phyloP scores from a whole-genome alignment of 2,888 invertebrate genomes.

The Oscheius sp. region DNA sequence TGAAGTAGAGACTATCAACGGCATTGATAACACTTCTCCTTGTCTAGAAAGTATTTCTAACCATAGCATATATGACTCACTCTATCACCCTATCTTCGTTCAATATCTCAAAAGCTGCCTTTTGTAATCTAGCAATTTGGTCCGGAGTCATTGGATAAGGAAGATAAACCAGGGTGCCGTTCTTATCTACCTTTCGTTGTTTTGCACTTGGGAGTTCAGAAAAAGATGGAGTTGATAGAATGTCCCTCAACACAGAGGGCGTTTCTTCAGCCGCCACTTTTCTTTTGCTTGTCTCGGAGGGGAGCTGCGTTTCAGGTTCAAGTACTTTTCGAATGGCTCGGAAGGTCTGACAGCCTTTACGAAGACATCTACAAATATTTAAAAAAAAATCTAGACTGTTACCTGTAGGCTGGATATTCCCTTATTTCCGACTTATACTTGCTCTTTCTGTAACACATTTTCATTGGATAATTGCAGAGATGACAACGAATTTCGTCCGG shows the following conservation, averaged over 20 bases:
- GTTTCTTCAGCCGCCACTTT: neutral
- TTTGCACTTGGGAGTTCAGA: too few relatives aligned
- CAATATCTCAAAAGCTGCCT: slow-evolving; percentile 11
- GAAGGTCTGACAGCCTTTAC: slow-evolving; percentile 53
- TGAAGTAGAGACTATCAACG: neutral
- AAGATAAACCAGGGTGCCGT: slow-evolving; percentile 25
- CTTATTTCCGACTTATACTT: slow-evolving; percentile 39
- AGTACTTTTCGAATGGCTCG: slow-evolving; percentile 47
- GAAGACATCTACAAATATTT: slow-evolving; percentile 32
- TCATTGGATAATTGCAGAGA: slow-evolving; percentile 45
- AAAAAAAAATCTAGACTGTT: neutral
- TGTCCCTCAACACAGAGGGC: neutral
- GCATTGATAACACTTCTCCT: neutral
- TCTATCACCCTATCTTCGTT: neutral
- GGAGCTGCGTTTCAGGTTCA: neutral
- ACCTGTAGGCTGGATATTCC: slow-evolving; percentile 49
- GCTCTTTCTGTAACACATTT: slow-evolving; percentile 43
- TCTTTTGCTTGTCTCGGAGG: too few relatives aligned
- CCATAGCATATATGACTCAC: too few relatives aligned
- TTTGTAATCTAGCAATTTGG: slow-evolving; percentile 7
- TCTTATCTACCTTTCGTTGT: too few relatives aligned
- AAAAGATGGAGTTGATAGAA: neutral
- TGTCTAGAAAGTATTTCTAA: too few relatives aligned
- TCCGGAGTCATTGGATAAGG: slow-evolving; percentile 4
- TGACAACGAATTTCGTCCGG: slow-evolving; percentile 43